phyloP scores from a whole-genome alignment of 2,797 vertebrate species.

The Muraenolepis orangiensis region DNA sequence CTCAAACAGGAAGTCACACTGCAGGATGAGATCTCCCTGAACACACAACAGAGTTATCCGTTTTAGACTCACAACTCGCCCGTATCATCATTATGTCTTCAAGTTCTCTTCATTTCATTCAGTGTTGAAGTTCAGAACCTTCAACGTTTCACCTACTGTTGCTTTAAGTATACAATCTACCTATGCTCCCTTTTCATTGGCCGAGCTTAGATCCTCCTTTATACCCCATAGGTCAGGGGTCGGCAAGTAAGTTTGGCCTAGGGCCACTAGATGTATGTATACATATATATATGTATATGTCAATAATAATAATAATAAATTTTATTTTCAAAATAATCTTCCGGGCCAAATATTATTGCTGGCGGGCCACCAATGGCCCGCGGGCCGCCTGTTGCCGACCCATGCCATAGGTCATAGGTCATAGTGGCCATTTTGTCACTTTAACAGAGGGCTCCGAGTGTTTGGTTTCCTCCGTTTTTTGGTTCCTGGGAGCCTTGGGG shows the following conservation, averaged over 20 bases:
- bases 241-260: no score
- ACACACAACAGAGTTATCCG: background rate
- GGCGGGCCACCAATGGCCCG: no score
- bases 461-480: background rate
- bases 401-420: background rate
- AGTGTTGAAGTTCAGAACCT: background rate
- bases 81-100: background rate
- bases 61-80: background rate
- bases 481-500: no score
- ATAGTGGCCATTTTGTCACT: background rate
- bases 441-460: background rate
- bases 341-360: no score
- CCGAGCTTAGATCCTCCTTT: background rate
- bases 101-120: background rate
- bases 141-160: no score
- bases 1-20: conserved; percentile 87
- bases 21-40: conserved; percentile 88
- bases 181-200: background rate
- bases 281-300: no score
- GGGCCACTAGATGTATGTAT: no score
- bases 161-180: no score
- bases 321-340: no score
- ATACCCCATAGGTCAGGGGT: no score
- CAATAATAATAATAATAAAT: no score
- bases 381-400: no score